phyloP scores from a whole-genome alignment of 1,140 invertebrate species.

The Chrysopa pallens region DNA sequence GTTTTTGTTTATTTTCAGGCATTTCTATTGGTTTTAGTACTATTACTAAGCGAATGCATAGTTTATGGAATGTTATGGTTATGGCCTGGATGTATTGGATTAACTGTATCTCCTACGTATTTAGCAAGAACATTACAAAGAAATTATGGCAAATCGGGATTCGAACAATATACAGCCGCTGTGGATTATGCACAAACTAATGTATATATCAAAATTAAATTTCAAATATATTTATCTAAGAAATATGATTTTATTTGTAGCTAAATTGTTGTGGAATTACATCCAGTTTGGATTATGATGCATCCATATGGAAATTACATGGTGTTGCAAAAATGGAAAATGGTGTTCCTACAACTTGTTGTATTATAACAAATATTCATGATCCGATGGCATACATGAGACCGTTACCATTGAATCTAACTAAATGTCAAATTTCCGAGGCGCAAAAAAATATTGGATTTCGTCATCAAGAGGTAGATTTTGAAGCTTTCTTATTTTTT shows the following conservation, averaged over 20 bases:
- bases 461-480: conserved; percentile 35
- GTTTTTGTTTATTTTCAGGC: conserved; percentile 35
- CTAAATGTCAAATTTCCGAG: conserved; percentile 48
- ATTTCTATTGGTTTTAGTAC: conserved; percentile 44
- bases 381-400: conserved; percentile 47
- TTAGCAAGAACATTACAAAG: conserved; percentile 50
- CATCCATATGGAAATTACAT: conserved; percentile 61
- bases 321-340: conserved; percentile 48
- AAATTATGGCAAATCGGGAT: conserved; percentile 54
- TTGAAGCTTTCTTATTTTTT: conserved; percentile 6
- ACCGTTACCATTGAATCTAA: conserved; percentile 51
- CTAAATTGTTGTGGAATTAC: conserved; percentile 72
- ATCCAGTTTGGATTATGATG: conserved; percentile 60
- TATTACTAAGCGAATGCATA: conserved; percentile 51
- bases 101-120: conserved; percentile 42
- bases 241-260: conserved; percentile 23
- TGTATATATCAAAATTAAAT: conserved; percentile 24
- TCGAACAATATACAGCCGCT: conserved; percentile 57
- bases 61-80: conserved; percentile 53
- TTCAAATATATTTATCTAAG: neutral
- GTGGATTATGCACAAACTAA: conserved; percentile 53
- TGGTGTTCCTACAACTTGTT: conserved; percentile 61
- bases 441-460: conserved; percentile 36
- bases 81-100: conserved; percentile 59
- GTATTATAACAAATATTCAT: conserved; percentile 41